These are phyloP conservation scores for Arge pagana DNA, from an alignment of 2,888 invertebrate species.

Conservation along the genomic window DNA sequence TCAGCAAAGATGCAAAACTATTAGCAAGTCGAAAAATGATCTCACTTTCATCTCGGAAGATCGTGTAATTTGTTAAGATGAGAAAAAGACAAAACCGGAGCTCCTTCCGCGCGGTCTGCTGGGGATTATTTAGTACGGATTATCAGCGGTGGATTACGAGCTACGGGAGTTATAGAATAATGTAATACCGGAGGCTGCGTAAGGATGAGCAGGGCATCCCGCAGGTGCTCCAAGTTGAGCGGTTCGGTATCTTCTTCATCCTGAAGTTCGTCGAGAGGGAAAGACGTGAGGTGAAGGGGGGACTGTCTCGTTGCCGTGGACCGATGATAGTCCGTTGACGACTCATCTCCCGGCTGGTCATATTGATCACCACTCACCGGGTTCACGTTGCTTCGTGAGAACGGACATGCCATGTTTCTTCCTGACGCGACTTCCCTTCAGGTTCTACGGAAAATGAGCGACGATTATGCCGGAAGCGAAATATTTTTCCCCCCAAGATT, in stretches of 20 bases:
- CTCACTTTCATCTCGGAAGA: too few relatives aligned
- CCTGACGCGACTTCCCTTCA: not conserved
- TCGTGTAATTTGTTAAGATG: too few relatives aligned
- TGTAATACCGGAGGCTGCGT: slow-evolving; percentile 78
- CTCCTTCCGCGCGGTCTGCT: too few relatives aligned
- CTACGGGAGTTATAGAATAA: too few relatives aligned
- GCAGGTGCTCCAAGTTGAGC: slow-evolving; percentile 77
- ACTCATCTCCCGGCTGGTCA: slow-evolving; percentile 26
- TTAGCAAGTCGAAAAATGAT: too few relatives aligned
- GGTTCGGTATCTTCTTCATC: slow-evolving; percentile 69
- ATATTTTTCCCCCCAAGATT: too few relatives aligned
- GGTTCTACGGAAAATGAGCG: too few relatives aligned
- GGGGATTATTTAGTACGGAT: too few relatives aligned
- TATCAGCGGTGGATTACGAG: too few relatives aligned
- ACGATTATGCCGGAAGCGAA: too few relatives aligned
- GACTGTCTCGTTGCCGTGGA: slow-evolving; percentile 64
- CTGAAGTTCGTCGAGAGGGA: slow-evolving; percentile 62
- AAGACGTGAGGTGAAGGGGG: slow-evolving; percentile 66
- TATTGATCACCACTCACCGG: slow-evolving; percentile 34
- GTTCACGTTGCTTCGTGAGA: slow-evolving; percentile 40
- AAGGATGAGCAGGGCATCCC: slow-evolving; percentile 78
- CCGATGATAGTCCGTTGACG: slow-evolving; percentile 16
- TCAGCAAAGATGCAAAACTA: too few relatives aligned
- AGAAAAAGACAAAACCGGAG: too few relatives aligned
- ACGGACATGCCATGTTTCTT: slow-evolving; percentile 53